Evolutionary conservation across 2,888 invertebrate species (phyloP).

Genomic region (Cartodere bifasciata): DNA sequence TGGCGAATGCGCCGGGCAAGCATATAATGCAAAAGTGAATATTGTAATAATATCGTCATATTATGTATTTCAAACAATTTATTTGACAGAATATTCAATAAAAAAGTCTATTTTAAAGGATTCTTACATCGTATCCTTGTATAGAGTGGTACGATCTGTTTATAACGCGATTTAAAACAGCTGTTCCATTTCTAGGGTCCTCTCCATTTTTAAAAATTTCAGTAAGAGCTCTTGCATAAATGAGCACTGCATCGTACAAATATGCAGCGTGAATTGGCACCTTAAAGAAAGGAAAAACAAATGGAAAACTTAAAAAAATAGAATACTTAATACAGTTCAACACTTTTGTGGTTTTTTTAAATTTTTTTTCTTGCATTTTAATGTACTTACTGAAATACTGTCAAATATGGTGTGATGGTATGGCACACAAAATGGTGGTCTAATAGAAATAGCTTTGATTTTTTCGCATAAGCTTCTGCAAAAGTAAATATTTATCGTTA

Average conservation of each 20-base stretch:
- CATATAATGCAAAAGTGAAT: background rate
- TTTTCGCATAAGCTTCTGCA: constrained; percentile 54
- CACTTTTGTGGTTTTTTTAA: too few relatives aligned
- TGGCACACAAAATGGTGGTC: constrained; percentile 65
- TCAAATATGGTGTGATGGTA: constrained; percentile 63
- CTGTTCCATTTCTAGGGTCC: constrained; percentile 61
- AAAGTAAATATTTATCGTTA: too few relatives aligned
- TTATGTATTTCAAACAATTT: too few relatives aligned
- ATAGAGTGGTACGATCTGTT: constrained; percentile 65
- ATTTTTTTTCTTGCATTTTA: too few relatives aligned
- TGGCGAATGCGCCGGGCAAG: too few relatives aligned
- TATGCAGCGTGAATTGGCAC: constrained; percentile 75
- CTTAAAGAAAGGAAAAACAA: constrained; percentile 38
- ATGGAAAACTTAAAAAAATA: too few relatives aligned
- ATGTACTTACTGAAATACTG: constrained; percentile 53
- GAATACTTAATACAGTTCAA: too few relatives aligned
- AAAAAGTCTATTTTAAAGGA: background rate
- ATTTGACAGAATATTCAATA: too few relatives aligned
- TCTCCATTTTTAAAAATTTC: constrained; percentile 55
- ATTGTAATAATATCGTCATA: too few relatives aligned
- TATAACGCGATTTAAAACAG: constrained; percentile 62
- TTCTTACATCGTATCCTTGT: constrained; percentile 65
- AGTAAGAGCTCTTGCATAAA: constrained; percentile 74
- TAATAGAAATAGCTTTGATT: constrained; percentile 56
- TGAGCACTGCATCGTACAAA: constrained; percentile 75